These are phyloP conservation scores for Eospalax fontanierii DNA, from an alignment of 2,797 vertebrate genomes.

Conservation along the genomic window DNA sequence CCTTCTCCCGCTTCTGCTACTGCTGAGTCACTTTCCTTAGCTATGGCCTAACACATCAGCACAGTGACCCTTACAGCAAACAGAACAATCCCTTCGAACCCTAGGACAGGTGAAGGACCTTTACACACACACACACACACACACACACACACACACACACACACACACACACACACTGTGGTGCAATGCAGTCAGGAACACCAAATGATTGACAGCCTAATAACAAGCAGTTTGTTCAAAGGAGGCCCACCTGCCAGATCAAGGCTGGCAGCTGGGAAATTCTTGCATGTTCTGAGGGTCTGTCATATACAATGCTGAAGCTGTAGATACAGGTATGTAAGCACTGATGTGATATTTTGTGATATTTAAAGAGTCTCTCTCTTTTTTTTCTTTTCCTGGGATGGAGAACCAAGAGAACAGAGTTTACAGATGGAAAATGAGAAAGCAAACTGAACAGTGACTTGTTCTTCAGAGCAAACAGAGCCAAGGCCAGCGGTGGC, in stretches of 20 bases:
- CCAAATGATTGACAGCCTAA: constrained; percentile 69
- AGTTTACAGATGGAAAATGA: constrained; percentile 79
- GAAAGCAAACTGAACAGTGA: constrained; percentile 82
- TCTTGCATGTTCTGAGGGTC: constrained; percentile 57
- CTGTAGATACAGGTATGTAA: constrained; percentile 35
- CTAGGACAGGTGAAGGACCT: constrained; percentile 74
- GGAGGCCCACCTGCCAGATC: constrained; percentile 67
- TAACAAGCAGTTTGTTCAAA: constrained; percentile 60
- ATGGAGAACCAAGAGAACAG: constrained; percentile 71
- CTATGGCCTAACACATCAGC: constrained; percentile 49
- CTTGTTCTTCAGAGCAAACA: constrained; percentile 86
- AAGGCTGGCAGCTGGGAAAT: constrained; percentile 31
- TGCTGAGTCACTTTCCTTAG: constrained; percentile 38
- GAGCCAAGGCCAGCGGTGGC: constrained; percentile 77
- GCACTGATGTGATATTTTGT: not conserved
- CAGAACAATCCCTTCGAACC: constrained; percentile 79
- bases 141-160: not conserved
- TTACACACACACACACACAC: constrained; percentile 76
- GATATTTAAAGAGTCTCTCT: constrained; percentile 75
- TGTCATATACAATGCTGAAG: constrained; percentile 55
- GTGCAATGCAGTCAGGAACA: constrained; percentile 76
- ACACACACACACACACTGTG: constrained; percentile 64
- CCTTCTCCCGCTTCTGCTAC: not conserved
- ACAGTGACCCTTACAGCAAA: constrained; percentile 70
- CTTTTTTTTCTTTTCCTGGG: constrained; percentile 61